These are phyloP conservation scores for Rana temporaria DNA, from an alignment of 2,113 vertebrate species.

Conservation along the genomic window DNA sequence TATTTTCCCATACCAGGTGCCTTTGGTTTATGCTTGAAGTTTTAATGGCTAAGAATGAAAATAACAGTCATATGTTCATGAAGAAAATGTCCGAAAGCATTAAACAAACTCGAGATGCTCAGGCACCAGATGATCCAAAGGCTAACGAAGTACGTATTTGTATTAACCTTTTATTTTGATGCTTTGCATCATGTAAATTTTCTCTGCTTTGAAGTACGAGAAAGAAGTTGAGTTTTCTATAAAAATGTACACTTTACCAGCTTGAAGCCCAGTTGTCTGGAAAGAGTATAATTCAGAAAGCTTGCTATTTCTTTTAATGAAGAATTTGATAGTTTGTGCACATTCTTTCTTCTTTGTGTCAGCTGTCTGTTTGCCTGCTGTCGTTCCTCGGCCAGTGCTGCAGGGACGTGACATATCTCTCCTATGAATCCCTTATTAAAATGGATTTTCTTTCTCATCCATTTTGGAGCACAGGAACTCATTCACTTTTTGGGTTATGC, in stretches of 20 bases:
- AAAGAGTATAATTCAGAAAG: too few species aligned
- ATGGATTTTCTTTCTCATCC: too few species aligned
- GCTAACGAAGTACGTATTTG: slow-evolving; percentile 86
- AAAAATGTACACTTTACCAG: not conserved
- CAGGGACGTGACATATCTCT: too few species aligned
- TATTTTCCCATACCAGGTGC: slow-evolving; percentile 73
- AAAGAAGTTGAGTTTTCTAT: not conserved
- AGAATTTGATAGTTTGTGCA: too few species aligned
- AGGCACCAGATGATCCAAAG: slow-evolving; percentile 94
- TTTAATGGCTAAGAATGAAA: slow-evolving; percentile 99
- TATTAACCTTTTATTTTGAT: not conserved
- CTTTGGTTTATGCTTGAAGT: slow-evolving; percentile 99
- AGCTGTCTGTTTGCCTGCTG: too few species aligned
- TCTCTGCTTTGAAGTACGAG: not conserved
- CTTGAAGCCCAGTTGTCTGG: not conserved
- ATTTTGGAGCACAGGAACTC: too few species aligned
- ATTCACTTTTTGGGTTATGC: too few species aligned
- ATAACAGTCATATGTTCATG: slow-evolving; percentile 97
- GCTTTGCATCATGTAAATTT: not conserved
- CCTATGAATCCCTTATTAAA: too few species aligned
- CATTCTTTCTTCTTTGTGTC: too few species aligned
- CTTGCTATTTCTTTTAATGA: too few species aligned
- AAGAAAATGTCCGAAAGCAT: slow-evolving; percentile 98
- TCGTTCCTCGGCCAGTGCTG: too few species aligned
- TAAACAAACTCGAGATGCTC: slow-evolving; percentile 95